These are phyloP conservation scores for Dyspetes luteomarginatus DNA, from an alignment of 2,888 invertebrate genomes.

Conservation along the genomic window DNA sequence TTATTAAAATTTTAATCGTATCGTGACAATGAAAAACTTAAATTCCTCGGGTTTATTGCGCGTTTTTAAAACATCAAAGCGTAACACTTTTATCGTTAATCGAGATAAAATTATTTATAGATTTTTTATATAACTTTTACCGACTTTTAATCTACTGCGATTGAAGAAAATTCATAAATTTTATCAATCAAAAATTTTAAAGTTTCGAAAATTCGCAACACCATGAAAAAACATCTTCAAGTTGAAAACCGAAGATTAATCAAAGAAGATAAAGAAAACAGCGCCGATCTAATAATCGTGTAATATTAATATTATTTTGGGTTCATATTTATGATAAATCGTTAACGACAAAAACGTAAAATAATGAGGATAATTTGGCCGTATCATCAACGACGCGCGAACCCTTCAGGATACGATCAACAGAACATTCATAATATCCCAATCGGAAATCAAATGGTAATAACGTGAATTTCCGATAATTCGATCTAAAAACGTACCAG, in stretches of 20 bases:
- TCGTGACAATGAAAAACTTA: not conserved
- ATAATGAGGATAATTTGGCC: not conserved
- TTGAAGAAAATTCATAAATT: too few relatives aligned
- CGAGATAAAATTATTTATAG: not conserved
- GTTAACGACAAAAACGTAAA: not conserved
- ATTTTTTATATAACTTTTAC: too few relatives aligned
- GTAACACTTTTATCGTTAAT: not conserved
- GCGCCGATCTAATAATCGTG: not conserved
- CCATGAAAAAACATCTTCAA: not conserved
- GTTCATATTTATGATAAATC: not conserved
- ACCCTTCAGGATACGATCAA: not conserved
- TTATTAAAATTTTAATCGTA: not conserved
- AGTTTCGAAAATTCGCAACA: not conserved
- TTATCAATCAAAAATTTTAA: too few relatives aligned
- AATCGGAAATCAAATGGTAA: not conserved
- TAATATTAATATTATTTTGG: constrained; percentile 3
- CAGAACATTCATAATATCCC: not conserved
- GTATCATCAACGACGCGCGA: constrained; percentile 6
- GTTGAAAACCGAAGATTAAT: not conserved
- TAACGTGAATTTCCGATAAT: constrained; percentile 16
- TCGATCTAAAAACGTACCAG: not conserved
- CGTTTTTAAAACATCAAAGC: not conserved
- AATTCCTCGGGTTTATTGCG: not conserved
- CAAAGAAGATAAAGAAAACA: not conserved
- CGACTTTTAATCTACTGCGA: too few relatives aligned